Evolutionary conservation across 2,888 invertebrate species (phyloP), one percentile per base, ranked within the genome.

Genomic region (Yponomeuta sedellus): DNA sequence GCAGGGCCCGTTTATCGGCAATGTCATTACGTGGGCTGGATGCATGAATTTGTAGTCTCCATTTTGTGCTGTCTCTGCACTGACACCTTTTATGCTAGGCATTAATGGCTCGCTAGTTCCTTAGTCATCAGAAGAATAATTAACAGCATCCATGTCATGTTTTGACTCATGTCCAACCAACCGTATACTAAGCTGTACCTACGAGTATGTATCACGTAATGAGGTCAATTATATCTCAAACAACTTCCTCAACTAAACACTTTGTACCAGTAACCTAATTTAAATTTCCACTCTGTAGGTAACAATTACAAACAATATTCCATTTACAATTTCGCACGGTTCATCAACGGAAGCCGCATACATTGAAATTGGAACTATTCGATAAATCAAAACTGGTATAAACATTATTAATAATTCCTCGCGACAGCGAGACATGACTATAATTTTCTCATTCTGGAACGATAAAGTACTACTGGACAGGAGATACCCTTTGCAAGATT

Each of bases 1-100:
- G 80, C 78, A 75, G 72, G 71, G 73, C 71, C 69, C 74, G 72
- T 77, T 75, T 77, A 75, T 76, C 75, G 79, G 76, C 78, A 73
- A 77, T 79, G 80, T 77, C 75, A 82, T 82, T 81, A 82, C 80
- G 82, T 81, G 75, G 79, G 78, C 75, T 40, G 12, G 20, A 52
- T 52, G 16, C 44, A 52, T 28, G 25, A 78, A 73, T 76, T 74
- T 73, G 75, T 58, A 67, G 58, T 19, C 58, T 58, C 58, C 11
- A 22, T 22, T 19, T 19, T 19, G 58, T 10, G 10, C 58, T 10
- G 58, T 19, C 58, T 58, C 58, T 19, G 58, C 20, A 6, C 22
- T 19, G 19, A 19, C 58, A 19, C 58, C 16, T 52, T 52, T 8
- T 52, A 52, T 16, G 12, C 44, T 52, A 52, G 44, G 16, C 44